Evolutionary conservation across 2,888 invertebrate genomes (phyloP).

Genomic region (Eupeodes luniger): DNA sequence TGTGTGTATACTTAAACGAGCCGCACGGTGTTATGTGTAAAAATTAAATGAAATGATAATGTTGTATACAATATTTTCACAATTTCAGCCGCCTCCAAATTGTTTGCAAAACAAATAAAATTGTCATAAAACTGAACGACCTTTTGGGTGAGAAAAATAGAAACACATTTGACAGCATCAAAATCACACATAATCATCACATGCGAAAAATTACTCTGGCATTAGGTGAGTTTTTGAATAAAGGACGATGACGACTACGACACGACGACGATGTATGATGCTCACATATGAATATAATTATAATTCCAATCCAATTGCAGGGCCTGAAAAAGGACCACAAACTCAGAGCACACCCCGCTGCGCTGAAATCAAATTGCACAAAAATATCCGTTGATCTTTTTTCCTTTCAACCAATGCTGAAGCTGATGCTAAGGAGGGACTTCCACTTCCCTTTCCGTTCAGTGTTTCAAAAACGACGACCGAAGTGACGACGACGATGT

Average conservation of each 20-base stretch:
- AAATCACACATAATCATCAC: conserved; percentile 36
- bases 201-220: conserved; percentile 25
- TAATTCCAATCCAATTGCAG: conserved; percentile 42
- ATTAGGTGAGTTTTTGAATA: conserved; percentile 59
- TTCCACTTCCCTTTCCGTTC: conserved; percentile 28
- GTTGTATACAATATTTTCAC: conserved; percentile 37
- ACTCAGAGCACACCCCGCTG: conserved; percentile 47
- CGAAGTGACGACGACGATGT: conserved; percentile 34
- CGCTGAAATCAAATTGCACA: conserved; percentile 47
- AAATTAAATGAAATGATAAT: conserved; percentile 63
- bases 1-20: not conserved
- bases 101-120: conserved; percentile 75
- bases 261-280: conserved; percentile 5
- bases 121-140: conserved; percentile 72
- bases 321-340: conserved; percentile 25
- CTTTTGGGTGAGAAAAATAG: conserved; percentile 44
- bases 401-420: not conserved
- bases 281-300: conserved; percentile 73
- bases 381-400: conserved; percentile 55
- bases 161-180: conserved; percentile 40
- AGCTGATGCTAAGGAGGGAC: conserved; percentile 18
- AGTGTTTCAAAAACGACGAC: conserved; percentile 16
- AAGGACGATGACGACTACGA: not conserved
- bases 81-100: conserved; percentile 62
- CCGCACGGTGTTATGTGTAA: conserved; percentile 9